A percentile compares a stretch with the other conserved stretches of the same genome.
phyloP scores from a whole-genome alignment of 1,140 invertebrate species.

The Drosophila ercepeae region DNA sequence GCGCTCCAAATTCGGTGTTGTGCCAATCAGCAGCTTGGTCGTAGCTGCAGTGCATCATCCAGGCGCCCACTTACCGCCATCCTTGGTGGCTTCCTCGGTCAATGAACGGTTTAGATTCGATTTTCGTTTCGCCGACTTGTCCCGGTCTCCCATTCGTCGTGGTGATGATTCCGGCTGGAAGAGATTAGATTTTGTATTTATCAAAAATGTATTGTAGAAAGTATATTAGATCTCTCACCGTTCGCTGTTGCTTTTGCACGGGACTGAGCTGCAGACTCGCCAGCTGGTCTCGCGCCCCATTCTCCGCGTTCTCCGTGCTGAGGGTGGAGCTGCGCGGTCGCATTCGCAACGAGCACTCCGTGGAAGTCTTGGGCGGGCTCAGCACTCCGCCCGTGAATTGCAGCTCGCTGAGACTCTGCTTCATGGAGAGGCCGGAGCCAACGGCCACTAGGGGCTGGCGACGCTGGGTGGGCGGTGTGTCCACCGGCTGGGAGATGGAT shows the following conservation, averaged over 20 bases:
- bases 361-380: conserved; percentile 38
- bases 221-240: conserved; percentile 60
- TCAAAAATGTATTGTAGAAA: too few relatives aligned
- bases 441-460: conserved; percentile 60
- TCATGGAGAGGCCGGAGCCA: conserved; percentile 62
- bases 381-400: conserved; percentile 61
- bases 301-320: conserved; percentile 43
- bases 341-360: conserved; percentile 59
- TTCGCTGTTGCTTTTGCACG: conserved; percentile 70
- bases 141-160: conserved; percentile 84
- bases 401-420: conserved; percentile 74
- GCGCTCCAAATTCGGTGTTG: conserved; percentile 27
- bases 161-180: conserved; percentile 65
- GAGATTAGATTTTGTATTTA: background rate
- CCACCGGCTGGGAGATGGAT: conserved; percentile 45
- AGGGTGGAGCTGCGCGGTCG: conserved; percentile 71
- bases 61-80: conserved; percentile 77
- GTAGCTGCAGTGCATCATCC: conserved; percentile 25
- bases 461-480: conserved; percentile 46
- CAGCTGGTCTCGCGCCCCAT: conserved; percentile 49
- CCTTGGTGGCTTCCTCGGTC: conserved; percentile 85
- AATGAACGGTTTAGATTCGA: conserved; percentile 87
- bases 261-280: conserved; percentile 69
- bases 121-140: conserved; percentile 88
- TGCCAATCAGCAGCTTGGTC: conserved; percentile 1